Conservation (phyloP, 35 echinoderm and acorn worm genomes). For the Heliocidaris erythrogramma region DNA sequence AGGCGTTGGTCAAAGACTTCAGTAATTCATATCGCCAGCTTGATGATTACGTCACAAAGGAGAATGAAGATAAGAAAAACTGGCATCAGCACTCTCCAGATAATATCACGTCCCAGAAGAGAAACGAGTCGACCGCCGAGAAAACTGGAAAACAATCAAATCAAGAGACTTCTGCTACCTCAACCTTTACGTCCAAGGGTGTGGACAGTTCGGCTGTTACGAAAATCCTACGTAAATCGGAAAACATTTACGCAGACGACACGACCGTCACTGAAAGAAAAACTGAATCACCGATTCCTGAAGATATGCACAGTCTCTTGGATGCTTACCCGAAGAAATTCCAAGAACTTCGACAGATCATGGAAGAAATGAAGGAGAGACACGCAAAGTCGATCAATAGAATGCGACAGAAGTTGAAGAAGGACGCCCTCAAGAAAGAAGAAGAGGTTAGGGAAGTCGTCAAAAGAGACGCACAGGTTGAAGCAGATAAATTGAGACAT, state of each 20-base stretch:
- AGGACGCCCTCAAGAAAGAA: constrained; percentile 20
- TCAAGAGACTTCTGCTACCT: no score
- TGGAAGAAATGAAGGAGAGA: constrained; percentile 33
- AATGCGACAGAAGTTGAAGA: constrained; percentile 29
- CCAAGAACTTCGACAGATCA: constrained; percentile 19
- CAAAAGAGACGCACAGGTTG: neutral
- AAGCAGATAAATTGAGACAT: constrained; percentile 20
- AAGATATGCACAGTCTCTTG: neutral
- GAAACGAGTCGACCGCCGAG: neutral
- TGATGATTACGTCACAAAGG: constrained; percentile 14
- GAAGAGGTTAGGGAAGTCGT: neutral
- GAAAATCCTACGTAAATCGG: neutral
- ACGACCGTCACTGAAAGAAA: neutral
- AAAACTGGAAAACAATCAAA: neutral
- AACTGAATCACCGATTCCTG: neutral
- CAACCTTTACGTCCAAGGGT: neutral
- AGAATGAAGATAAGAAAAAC: neutral
- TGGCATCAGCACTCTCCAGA: constrained; percentile 18
- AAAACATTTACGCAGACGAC: neutral
- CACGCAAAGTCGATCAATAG: neutral
- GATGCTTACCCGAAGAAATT: constrained; percentile 27
- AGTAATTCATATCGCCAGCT: constrained; percentile 29
- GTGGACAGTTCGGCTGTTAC: neutral
- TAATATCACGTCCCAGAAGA: neutral
- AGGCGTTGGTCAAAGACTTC: constrained; percentile 14